phyloP scores from a whole-genome alignment of 2,113 vertebrate species.

The Physeter macrocephalus region DNA sequence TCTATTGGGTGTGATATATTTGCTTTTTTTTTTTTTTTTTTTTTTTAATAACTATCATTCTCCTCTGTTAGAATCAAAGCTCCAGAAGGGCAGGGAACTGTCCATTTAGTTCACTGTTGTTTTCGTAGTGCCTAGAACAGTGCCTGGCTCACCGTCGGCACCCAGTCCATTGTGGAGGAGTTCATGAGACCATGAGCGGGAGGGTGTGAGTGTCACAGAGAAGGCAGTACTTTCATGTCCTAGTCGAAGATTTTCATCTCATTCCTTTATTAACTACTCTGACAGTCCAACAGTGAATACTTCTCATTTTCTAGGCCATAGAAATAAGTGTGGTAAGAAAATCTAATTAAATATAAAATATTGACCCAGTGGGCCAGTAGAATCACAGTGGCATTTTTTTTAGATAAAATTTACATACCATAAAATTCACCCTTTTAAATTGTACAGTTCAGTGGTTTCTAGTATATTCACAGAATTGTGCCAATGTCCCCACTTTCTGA shows the following conservation, averaged over 20 bases:
- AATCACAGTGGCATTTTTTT: background rate
- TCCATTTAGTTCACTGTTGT: background rate
- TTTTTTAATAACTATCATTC: background rate
- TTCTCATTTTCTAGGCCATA: background rate
- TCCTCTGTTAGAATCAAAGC: background rate
- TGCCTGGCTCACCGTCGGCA: rapidly evolving
- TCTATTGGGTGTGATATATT: background rate
- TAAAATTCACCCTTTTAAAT: background rate
- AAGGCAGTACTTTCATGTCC: background rate
- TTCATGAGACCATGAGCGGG: rapidly evolving
- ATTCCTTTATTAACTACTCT: background rate
- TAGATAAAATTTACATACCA: background rate
- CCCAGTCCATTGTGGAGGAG: background rate
- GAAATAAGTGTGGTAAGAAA: background rate
- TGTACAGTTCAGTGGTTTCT: background rate
- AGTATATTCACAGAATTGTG: background rate
- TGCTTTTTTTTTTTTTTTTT: background rate
- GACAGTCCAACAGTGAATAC: background rate
- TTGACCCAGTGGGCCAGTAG: background rate
- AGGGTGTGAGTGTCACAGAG: no score
- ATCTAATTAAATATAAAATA: background rate
- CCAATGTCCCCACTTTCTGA: background rate
- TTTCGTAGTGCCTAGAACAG: background rate
- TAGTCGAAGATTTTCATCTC: background rate
- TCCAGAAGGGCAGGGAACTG: background rate